Percentiles rank a stretch among this genome's conserved stretches.
These are phyloP conservation scores for Sternotherus odoratus DNA, from an alignment of 2,797 vertebrate genomes.

Conservation along the genomic window DNA sequence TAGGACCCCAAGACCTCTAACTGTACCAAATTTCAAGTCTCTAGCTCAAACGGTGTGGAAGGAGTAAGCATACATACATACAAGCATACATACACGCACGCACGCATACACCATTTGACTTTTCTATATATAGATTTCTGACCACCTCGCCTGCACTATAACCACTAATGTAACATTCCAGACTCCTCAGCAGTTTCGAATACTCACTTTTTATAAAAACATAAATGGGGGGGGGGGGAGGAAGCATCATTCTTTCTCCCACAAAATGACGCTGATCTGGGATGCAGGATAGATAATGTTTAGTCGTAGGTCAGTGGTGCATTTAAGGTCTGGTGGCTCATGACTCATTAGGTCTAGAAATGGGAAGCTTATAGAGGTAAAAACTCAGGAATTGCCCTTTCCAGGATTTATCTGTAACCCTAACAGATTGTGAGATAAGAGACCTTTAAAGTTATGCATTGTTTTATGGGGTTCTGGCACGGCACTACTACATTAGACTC, in stretches of 20 bases:
- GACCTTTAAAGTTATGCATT: background rate
- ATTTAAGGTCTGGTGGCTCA: background rate
- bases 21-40: no score
- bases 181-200: constrained; percentile 20
- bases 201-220: constrained; percentile 34
- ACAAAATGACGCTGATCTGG: constrained; percentile 24
- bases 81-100: no score
- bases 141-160: background rate
- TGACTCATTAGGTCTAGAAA: background rate
- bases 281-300: background rate
- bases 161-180: background rate
- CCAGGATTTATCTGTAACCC: background rate
- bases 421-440: fast-evolving
- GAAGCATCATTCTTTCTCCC: background rate
- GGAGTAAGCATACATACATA: no score
- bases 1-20: no score
- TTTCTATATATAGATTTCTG: no score
- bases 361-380: background rate
- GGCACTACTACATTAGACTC: no score
- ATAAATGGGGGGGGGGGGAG: no score
- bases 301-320: background rate
- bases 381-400: background rate
- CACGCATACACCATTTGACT: no score
- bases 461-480: no score
- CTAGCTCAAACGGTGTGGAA: no score